Conservation (phyloP, 2,113 vertebrate genomes). For the Furnarius figulus region DNA sequence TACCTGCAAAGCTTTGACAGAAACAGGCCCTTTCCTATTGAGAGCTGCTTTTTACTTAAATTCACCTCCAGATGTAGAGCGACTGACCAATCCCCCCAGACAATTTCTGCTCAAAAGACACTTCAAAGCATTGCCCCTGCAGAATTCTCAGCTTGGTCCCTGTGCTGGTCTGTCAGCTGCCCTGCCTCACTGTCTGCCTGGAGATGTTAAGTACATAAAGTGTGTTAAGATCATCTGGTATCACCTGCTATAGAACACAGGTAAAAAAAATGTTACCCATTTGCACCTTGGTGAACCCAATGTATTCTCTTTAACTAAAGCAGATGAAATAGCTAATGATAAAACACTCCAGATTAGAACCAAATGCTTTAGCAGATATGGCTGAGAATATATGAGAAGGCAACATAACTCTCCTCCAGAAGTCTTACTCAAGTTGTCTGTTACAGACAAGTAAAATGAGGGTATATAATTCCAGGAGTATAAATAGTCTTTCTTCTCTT, state of each 20-base stretch:
- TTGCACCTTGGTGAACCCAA: not conserved
- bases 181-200: not conserved
- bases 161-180: not conserved
- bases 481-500: slow-evolving; percentile 59
- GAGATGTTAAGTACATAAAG: not conserved
- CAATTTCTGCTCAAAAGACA: not conserved
- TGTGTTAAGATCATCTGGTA: not conserved
- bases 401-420: not conserved
- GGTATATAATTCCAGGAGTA: slow-evolving; percentile 35
- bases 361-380: not conserved
- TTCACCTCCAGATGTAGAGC: not conserved
- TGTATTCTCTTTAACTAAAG: not conserved
- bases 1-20: not conserved
- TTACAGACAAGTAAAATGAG: not conserved
- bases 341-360: not conserved
- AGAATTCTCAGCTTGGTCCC: not conserved
- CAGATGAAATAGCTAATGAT: not conserved
- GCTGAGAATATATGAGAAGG: not conserved
- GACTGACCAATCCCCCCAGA: not conserved
- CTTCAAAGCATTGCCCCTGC: not conserved
- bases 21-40: not conserved
- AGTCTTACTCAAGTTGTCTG: slow-evolving; percentile 23
- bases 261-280: not conserved
- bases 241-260: not conserved
- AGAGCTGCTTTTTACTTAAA: not conserved